These are phyloP conservation scores for Falco concolor DNA, from an alignment of 2,797 vertebrate species.

Conservation along the genomic window DNA sequence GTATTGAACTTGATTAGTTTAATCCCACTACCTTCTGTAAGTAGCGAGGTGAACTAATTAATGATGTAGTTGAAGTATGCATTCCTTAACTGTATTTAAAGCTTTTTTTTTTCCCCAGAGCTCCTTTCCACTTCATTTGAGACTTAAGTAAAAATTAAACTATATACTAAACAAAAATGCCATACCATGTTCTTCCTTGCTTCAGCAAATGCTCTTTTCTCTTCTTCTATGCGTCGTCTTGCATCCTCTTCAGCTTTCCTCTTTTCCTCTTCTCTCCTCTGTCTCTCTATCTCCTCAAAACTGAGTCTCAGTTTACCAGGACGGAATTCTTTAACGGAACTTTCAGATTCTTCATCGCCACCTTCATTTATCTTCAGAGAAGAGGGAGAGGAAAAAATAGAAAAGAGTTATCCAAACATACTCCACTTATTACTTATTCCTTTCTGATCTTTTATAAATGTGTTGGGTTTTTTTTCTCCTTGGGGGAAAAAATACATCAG, in stretches of 20 bases:
- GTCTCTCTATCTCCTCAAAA: slow-evolving; percentile 94
- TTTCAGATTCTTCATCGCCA: slow-evolving; percentile 43
- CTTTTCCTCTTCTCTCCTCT: slow-evolving; percentile 88
- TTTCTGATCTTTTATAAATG: neutral
- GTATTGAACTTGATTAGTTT: neutral
- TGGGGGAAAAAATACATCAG: neutral
- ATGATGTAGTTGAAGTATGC: neutral
- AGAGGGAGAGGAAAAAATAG: neutral
- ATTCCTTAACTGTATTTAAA: neutral
- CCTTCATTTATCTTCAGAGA: slow-evolving; percentile 78
- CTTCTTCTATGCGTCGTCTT: slow-evolving; percentile 89
- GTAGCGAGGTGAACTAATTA: neutral
- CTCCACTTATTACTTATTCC: neutral
- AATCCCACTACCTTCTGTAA: neutral
- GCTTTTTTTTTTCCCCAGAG: neutral
- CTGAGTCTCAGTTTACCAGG: slow-evolving; percentile 92
- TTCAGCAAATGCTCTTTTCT: slow-evolving; percentile 92
- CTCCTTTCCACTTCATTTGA: neutral
- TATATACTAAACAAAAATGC: neutral
- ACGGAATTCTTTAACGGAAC: slow-evolving; percentile 74
- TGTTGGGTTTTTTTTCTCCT: neutral
- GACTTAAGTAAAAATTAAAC: neutral
- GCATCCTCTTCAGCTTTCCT: slow-evolving; percentile 89
- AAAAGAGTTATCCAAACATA: neutral
- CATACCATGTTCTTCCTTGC: slow-evolving; percentile 93